Base-by-base conservation (phyloP, 2,113 vertebrate species). In the Grantiella picta region DNA sequence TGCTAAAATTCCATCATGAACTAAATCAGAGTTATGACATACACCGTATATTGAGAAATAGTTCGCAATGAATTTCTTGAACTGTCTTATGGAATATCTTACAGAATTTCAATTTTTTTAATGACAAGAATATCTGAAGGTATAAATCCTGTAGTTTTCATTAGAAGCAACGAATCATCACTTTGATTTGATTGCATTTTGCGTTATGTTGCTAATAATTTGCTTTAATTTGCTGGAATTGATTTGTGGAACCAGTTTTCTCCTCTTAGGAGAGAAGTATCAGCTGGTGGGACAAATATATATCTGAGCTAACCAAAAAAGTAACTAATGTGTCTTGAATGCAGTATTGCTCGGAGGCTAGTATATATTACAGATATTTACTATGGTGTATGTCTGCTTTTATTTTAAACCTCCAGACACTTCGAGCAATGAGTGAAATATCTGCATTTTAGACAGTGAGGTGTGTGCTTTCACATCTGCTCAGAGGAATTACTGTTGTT, bases 1-100 rank as follows among this genome's bases (percentile, higher is more conserved):
- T 89, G 73, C 80, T 92, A 81, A 82, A 91, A 66, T 79, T 89
- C 59, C 65, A 71, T 90, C 56, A 31, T 73, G 65, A 80, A 50
- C 73, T 82, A 82, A 95, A 94, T 89, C 42, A 66, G 63, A 45
- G 17, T 85, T 91, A 63, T 90, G 88, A 81, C 77, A 89, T 76
- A 24, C 20, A 36, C 86, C 12, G 19, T 57, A 56, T 86, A 49
- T 40, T 89, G 63, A 84, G 54, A 91, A 92, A 87, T 36, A 54
- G 52, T 78, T 91, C 81, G 38, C 31, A 38, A 2, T 76, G 65
- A 49, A 80, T 85, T 90, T 60, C 63, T 47, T 47, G n/a, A 90
- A 69, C 21, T 68, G 8, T 47, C 7, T 49, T 70, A 47, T 0
- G 1, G 49, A 79, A n/a, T 87, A 40, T 54, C n/a, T 47, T 61